Conservation (phyloP, 1,140 invertebrate genomes). For the Pissodes strobi region DNA sequence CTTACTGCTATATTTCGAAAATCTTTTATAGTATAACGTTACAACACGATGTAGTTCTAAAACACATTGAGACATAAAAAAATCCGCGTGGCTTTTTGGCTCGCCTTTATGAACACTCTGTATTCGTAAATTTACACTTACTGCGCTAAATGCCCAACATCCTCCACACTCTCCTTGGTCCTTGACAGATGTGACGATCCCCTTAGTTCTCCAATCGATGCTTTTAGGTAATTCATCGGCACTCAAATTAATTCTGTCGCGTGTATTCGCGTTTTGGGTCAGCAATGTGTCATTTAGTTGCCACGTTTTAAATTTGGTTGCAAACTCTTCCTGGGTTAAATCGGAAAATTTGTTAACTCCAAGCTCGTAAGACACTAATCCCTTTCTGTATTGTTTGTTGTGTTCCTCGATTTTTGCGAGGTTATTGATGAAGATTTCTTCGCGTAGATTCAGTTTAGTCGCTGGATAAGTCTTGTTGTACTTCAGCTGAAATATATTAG, state of each 20-base stretch:
- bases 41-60: too few relatives aligned
- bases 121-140: slow-evolving; percentile 58
- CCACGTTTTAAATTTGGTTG: neutral
- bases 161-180: slow-evolving; percentile 90
- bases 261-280: neutral
- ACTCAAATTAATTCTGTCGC: neutral
- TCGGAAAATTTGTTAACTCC: slow-evolving; percentile 33
- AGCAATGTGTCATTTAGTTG: too few relatives aligned
- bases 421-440: slow-evolving; percentile 27
- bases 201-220: slow-evolving; percentile 83
- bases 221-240: neutral
- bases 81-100: too few relatives aligned
- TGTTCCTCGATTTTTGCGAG: slow-evolving; percentile 30
- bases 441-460: neutral
- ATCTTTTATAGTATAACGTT: too few relatives aligned
- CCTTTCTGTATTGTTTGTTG: slow-evolving; percentile 25
- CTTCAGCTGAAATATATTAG: neutral
- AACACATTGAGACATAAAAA: too few relatives aligned
- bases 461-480: neutral
- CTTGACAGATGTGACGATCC: slow-evolving; percentile 86
- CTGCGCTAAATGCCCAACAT: slow-evolving; percentile 88
- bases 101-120: too few relatives aligned
- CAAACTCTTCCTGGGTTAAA: slow-evolving; percentile 32
- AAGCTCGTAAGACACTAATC: slow-evolving; percentile 24
- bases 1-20: too few relatives aligned